phyloP scores from a whole-genome alignment of 1,140 invertebrate species.

The Brachionus angularis region DNA sequence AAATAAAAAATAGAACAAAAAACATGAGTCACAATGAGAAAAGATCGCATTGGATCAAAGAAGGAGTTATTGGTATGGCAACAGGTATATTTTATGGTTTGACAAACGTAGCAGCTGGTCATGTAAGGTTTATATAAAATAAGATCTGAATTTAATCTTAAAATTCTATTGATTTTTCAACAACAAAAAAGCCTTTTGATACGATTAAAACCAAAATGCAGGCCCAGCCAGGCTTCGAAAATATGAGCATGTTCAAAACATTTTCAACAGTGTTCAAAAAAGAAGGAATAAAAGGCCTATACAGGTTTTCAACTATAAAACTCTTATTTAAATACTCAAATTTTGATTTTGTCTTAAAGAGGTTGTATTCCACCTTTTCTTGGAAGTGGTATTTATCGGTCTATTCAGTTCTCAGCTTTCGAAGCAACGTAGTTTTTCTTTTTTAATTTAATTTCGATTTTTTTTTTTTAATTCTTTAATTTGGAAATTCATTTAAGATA shows the following conservation, averaged over 20 bases:
- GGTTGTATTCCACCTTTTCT: slow-evolving; percentile 54
- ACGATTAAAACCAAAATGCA: slow-evolving; percentile 58
- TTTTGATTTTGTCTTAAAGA: slow-evolving; percentile 46
- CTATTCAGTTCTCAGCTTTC: slow-evolving; percentile 54
- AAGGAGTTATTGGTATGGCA: slow-evolving; percentile 52
- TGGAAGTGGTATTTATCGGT: slow-evolving; percentile 54
- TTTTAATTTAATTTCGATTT: not conserved
- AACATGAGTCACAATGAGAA: slow-evolving; percentile 55
- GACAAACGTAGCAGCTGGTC: slow-evolving; percentile 52
- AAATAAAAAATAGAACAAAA: no score
- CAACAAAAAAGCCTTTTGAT: slow-evolving; percentile 49
- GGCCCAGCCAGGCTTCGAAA: slow-evolving; percentile 53
- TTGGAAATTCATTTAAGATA: slow-evolving; percentile 47
- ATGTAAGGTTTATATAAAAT: slow-evolving; percentile 44
- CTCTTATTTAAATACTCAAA: not conserved
- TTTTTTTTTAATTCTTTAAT: not conserved
- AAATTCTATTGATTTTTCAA: not conserved
- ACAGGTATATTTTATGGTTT: slow-evolving; percentile 55
- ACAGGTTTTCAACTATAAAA: no score
- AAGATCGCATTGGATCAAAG: slow-evolving; percentile 51
- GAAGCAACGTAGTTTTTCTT: slow-evolving; percentile 54
- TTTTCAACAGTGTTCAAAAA: slow-evolving; percentile 49
- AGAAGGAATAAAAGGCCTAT: slow-evolving; percentile 52
- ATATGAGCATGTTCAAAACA: slow-evolving; percentile 50
- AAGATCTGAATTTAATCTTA: not conserved